Base-by-base conservation (phyloP, 2,888 invertebrate genomes). In the Diplazon laetatorius region DNA sequence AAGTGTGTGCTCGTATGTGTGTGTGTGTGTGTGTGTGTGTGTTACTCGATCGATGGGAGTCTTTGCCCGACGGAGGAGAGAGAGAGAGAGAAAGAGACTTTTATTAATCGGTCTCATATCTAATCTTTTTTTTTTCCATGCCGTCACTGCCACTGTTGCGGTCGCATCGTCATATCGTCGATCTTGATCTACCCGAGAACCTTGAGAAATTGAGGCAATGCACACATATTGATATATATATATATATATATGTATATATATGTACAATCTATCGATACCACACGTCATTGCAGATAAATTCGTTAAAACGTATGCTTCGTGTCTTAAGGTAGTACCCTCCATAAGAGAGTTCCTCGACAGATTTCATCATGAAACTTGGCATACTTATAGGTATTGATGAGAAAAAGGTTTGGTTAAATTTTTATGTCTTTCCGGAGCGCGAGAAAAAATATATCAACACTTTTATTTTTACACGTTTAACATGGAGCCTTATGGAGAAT, bases 81-180 rank as follows among this genome's bases (percentile, higher is more conserved):
- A n/a, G n/a, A n/a, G n/a, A n/a, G n/a, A n/a, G n/a, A n/a, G n/a
- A n/a, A n/a, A n/a, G n/a, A n/a, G n/a, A n/a, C n/a, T n/a, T n/a
- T n/a, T n/a, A n/a, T n/a, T 55, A 52, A n/a, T 25, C 37, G 37
- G 25, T 6, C 59, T 62, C 39, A n/a, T 74, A 60, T 74, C 65
- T 60, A 66, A 78, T 75, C 70, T 65, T 46, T 59, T 20, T n/a
- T n/a, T 39, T 37, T 18, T 16, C 2, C 18, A 37, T 18, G 10
- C 35, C 39, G 12, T 39, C 50, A 46, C 48, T 60, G 52, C 59
- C 48, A 70, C 46, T 55, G 46, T 71, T 22, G 39, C 25, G 22
- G 20, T 22, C 18, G 59, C 50, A 35, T 42, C 69, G 6, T 2
- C 39, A 39, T 71, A 16, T 44, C 5, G 20, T 16, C 46, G n/a